Conservation (phyloP, 2,113 vertebrate species). For the Taxidea taxus region DNA sequence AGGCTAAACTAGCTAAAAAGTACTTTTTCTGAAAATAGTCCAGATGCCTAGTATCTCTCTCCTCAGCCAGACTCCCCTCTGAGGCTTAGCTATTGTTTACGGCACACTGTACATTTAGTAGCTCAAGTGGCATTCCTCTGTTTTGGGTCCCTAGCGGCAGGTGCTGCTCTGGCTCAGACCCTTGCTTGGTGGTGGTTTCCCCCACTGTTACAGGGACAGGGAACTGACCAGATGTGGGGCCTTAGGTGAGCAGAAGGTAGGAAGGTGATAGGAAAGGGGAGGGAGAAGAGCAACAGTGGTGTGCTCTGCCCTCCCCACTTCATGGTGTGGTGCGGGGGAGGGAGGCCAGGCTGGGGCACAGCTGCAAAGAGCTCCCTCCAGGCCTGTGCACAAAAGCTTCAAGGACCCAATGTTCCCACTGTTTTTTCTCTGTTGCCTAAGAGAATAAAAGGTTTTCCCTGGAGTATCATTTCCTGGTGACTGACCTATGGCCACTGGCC, state of each 20-base stretch:
- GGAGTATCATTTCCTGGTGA: background rate
- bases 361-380: background rate
- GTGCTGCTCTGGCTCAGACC: background rate
- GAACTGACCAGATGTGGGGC: background rate
- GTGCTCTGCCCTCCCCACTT: accelerated
- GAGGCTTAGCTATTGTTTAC: background rate
- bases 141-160: background rate
- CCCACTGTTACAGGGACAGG: background rate
- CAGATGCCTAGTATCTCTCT: background rate
- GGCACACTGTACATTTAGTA: background rate
- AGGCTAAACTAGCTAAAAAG: background rate
- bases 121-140: background rate
- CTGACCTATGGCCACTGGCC: background rate
- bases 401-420: background rate
- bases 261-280: background rate
- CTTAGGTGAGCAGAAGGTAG: background rate
- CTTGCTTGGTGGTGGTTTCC: background rate
- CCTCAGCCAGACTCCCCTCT: background rate
- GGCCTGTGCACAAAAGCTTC: background rate
- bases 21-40: background rate
- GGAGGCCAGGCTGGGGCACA: no score
- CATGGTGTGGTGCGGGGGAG: background rate
- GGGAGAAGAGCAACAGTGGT: background rate
- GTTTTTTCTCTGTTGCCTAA: background rate
- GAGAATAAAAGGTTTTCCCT: background rate